Evolutionary conservation across 2,113 vertebrate genomes (phyloP), one percentile per base, ranked within the genome.

Genomic region (Hiodon tergisus): DNA sequence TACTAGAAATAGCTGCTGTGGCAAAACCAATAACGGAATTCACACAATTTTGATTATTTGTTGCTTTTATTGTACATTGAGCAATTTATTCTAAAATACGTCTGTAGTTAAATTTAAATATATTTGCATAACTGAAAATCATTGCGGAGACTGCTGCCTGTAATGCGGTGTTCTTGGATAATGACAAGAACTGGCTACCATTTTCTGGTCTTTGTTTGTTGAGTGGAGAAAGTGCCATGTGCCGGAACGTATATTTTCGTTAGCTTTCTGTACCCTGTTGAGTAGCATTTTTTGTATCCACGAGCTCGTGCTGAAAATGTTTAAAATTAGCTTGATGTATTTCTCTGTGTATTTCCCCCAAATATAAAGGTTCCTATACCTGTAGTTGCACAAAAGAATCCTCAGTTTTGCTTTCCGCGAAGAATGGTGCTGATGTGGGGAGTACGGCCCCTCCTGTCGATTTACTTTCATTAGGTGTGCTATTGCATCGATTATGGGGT

Each of bases 401-500:
- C 47, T 10, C 52, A 46, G 58, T 46, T 13, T 60, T 69, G 65
- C 66, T 72, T 59, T 76, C 59, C 52, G 58, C 67, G 17, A 46
- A 73, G 60, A 73, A 74, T 76, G 80, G 80, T 82, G 80, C 80
- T 81, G 80, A 81, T 78, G 80, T 55, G 75, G 78, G 4, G 69
- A 4, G 8, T 67, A 66, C 63, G 31, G 62, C 65, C 57, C 65
- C 55, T 16, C 53, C 17, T 67, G 58, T 9, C 31, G 31, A 31
- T 31, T 31, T 31, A 31, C 31, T 31, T 31, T 31, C 2, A 31
- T 31, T 31, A 31, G 31, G 31, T 31, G 31, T 31, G 31, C 2
- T 31, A 31, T 31, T 31, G 1, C 2, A 31, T 31, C 31, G 31
- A 31, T 31, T 31, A 31, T 31, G 31, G 31, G 31, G 31, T 48